Conservation (phyloP, 2,888 invertebrate species). For the Acanthosepion lycidas region DNA sequence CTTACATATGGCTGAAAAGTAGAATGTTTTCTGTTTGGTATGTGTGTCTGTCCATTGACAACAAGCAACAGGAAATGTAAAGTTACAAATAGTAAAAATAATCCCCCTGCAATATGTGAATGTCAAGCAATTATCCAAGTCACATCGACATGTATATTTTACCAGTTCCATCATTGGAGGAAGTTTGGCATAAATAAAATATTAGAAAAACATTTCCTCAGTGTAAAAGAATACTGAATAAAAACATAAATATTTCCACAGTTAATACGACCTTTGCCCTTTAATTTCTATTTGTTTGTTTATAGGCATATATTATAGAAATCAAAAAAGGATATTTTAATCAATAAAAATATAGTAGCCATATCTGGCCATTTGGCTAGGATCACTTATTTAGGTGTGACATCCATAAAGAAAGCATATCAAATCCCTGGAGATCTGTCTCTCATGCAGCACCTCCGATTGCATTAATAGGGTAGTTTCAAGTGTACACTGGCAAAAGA, state of each 20-base stretch:
- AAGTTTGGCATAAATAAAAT: not conserved
- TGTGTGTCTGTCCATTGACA: not conserved
- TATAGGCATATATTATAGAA: too few species aligned
- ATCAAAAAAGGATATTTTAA: too few species aligned
- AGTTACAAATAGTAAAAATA: slow-evolving; percentile 15
- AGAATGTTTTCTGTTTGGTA: not conserved
- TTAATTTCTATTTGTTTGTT: too few species aligned
- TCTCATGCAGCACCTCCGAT: too few species aligned
- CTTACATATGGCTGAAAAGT: not conserved
- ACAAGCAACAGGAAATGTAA: not conserved
- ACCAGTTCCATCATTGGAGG: not conserved
- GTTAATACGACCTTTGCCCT: too few species aligned
- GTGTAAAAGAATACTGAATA: not conserved
- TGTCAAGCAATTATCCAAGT: not conserved
- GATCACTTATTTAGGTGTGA: too few species aligned
- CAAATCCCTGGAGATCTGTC: too few species aligned
- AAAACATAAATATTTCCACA: not conserved
- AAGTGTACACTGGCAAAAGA: too few species aligned
- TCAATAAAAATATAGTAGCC: too few species aligned
- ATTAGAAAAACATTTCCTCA: not conserved
- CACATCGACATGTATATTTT: not conserved
- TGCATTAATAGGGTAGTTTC: too few species aligned
- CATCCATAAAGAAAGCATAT: too few species aligned
- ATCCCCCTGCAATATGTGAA: not conserved
- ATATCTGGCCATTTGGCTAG: too few species aligned